These are phyloP conservation scores for Thymelicus lineola DNA, from an alignment of 2,888 invertebrate genomes.

Conservation along the genomic window DNA sequence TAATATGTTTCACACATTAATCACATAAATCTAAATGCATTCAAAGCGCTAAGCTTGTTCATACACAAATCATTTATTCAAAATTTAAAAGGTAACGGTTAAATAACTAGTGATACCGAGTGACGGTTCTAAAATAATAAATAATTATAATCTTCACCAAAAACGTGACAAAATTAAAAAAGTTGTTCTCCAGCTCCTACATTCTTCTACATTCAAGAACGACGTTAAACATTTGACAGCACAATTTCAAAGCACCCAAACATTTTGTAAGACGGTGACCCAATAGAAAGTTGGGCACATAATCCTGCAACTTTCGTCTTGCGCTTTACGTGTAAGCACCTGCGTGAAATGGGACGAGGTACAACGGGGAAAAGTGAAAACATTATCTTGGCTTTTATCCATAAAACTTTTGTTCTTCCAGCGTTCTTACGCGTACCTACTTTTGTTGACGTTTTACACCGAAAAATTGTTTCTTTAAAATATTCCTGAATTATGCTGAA, in stretches of 20 bases:
- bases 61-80: no score
- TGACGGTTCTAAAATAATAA: no score
- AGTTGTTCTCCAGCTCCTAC: neutral
- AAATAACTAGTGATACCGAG: no score
- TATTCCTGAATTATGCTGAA: neutral
- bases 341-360: slow-evolving; percentile 11
- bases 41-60: no score
- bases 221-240: neutral
- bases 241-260: neutral
- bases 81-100: no score
- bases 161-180: no score
- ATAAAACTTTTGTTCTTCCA: slow-evolving; percentile 4
- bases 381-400: slow-evolving; percentile 14
- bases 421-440: neutral
- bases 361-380: neutral
- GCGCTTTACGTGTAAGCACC: slow-evolving; percentile 15
- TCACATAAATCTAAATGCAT: no score
- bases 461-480: neutral
- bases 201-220: neutral
- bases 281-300: slow-evolving; percentile 9
- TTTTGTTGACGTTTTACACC: neutral
- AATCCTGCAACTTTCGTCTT: slow-evolving; percentile 20
- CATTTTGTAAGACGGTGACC: slow-evolving; percentile 24
- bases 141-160: no score
- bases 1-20: no score